Base-by-base conservation (phyloP, 2,888 invertebrate species). In the Pammene aurita region DNA sequence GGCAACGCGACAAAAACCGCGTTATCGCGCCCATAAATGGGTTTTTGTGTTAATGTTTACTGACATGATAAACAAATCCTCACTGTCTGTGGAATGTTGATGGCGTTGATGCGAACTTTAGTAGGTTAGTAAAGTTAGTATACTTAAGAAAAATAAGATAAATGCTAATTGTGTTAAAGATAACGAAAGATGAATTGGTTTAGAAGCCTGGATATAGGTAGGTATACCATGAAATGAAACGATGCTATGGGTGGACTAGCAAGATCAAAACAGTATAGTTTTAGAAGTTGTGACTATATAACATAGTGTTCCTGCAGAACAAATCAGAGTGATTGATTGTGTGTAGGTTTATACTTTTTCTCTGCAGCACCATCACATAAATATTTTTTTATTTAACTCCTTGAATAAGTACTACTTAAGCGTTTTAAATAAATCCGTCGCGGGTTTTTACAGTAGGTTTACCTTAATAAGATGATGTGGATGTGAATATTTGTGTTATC, bases 391-490 rank as follows among this genome's bases (percentile, higher is more conserved):
- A 1, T 5, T 50, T 4, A 50, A 52, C 13, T 26, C 7, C 26
- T 34, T 52, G 34, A n/a, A 48, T 44, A 48, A 26, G 26, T 10
- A 4, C 13, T 34, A 34, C 5, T 6, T 7, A 26, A 34, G 34
- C 11, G 2, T 26, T 13, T 44, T 6, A 38, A 44, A 11, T 50
- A 52, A 34, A 13, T 54, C 34, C 34, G 34, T 54, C 34, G 34
- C 52, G 26, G 13, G 18, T 54, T 86, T 90, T 89, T 85, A 82
- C 83, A 86, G 83, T 82, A 80, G 85, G 89, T 87, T 90, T 88
- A 89, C 88, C 78, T 77, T 77, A n/a, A n/a, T n/a, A 52, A 62
- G 63, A 68, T 68, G 68, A 68, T 58, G 68, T 64, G 57, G 68
- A 68, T 64, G 61, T 41, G 57, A 55, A 68, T 68, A 83, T 81